These are phyloP conservation scores for Zootoca vivipara DNA, from an alignment of 2,113 vertebrate species.

Conservation along the genomic window DNA sequence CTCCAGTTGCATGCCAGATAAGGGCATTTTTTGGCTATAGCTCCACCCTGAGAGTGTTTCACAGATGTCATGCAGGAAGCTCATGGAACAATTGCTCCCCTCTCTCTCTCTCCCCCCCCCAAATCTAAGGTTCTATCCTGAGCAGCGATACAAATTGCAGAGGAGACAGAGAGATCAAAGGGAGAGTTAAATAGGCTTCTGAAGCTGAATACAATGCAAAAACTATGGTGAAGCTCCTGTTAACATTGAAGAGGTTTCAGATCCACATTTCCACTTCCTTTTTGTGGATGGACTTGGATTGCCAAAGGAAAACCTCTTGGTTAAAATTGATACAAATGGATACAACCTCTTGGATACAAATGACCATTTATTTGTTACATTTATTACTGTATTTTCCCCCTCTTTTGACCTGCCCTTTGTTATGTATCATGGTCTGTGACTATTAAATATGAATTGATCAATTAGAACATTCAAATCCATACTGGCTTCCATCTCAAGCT, in stretches of 20 bases:
- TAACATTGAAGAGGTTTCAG: not conserved
- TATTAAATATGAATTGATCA: too few relatives aligned
- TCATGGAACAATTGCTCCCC: constrained; percentile 19
- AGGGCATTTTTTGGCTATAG: not conserved
- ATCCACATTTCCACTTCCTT: not conserved
- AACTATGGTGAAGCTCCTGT: not conserved
- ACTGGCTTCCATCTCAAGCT: too few relatives aligned
- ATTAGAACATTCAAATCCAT: too few relatives aligned
- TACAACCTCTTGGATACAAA: too few relatives aligned
- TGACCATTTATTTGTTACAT: not conserved
- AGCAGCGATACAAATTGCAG: not conserved
- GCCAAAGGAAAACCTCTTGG: not conserved
- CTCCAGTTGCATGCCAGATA: not conserved
- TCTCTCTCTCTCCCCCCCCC: constrained; percentile 9
- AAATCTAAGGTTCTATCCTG: not conserved
- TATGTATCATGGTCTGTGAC: too few relatives aligned
- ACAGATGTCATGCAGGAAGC: not conserved
- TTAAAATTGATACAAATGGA: too few relatives aligned
- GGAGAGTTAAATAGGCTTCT: not conserved
- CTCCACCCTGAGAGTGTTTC: not conserved
- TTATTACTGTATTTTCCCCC: not conserved
- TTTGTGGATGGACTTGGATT: not conserved
- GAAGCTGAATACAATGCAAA: not conserved
- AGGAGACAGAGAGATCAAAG: constrained; percentile 18
- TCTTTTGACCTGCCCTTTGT: too few relatives aligned